Evolutionary conservation across 1,140 invertebrate genomes (phyloP), one percentile per base, ranked within the genome.

Genomic region (Drosophila prosaltans): DNA sequence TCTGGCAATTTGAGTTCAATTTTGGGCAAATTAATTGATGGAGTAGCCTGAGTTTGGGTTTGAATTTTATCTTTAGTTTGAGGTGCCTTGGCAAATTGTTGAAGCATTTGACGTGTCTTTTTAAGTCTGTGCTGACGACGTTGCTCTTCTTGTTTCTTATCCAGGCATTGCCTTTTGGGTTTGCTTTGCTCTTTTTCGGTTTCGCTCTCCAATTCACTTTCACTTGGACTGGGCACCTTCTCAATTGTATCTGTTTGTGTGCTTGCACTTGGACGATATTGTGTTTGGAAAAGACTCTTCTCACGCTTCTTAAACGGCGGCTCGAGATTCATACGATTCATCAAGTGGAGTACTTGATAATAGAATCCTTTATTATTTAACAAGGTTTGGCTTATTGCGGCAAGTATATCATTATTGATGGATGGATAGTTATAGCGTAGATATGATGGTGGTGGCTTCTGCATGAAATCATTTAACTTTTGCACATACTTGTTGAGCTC

Each of bases 241-340:
- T 82, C 79, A 2, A 79, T 90, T 67, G 24, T 0, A 10, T 90
- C 85, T 4, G 86, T 90, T 72, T 89, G 84, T 6, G 61, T 84
- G 21, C 54, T 64, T 5, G 48, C 55, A 24, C 63, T 72, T 6
- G 61, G 60, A 2, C 51, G 61, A 4, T 39, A 39, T 1, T 55
- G 11, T 0, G 64, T 62, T 1, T 65, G 1, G 2, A 40, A 8
- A 0, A 75, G 8, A 0, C 58, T 57, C 6, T 26, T 24, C 0
- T 68, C 16, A 11, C 72, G 75, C 39, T 74, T 57, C 39, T 63
- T 48, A 93, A 98, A 98, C n/a, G 98, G 98, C 67, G 95, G 94
- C 40, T 96, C 96, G 54, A 98, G 91, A 92, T 96, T 97, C 97
- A 99, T 98, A 93, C 96, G 97, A 91, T 98, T 98, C 97, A 99